A percentile compares a stretch with the other conserved stretches of the same genome.
phyloP scores from a whole-genome alignment of 2,888 invertebrate genomes.

The Rhagophthalmus giganteus region DNA sequence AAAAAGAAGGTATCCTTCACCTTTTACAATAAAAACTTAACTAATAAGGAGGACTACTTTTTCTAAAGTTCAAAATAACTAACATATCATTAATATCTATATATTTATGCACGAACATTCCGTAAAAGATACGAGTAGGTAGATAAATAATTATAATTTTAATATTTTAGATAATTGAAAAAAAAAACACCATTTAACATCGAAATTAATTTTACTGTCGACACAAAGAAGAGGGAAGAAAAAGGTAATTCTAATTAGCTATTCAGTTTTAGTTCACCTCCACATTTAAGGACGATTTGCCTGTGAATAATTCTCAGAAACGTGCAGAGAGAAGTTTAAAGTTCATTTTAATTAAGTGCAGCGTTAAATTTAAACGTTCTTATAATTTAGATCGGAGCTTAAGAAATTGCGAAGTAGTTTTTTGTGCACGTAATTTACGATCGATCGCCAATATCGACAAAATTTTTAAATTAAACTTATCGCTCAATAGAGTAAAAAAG shows the following conservation, averaged over 20 bases:
- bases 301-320: not conserved
- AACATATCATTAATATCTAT: not conserved
- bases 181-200: not conserved
- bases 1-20: too few species aligned
- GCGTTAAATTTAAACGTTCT: constrained; percentile 4
- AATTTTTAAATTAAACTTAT: too few species aligned
- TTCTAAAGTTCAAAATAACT: not conserved
- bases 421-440: too few species aligned
- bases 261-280: not conserved
- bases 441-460: too few species aligned
- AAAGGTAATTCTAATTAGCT: not conserved
- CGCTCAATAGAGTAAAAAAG: too few species aligned
- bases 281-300: too few species aligned
- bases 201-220: not conserved
- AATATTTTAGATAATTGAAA: not conserved
- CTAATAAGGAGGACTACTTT: not conserved
- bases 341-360: constrained; percentile 2
- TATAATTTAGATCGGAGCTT: constrained; percentile 3
- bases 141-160: too few species aligned
- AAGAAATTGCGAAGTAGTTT: too few species aligned
- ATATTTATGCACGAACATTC: not conserved
- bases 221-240: not conserved
- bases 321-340: constrained; percentile 1
- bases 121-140: too few species aligned
- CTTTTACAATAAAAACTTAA: not conserved